Evolutionary conservation across 1,140 invertebrate species (phyloP).

Genomic region (Triops cancriformis): DNA sequence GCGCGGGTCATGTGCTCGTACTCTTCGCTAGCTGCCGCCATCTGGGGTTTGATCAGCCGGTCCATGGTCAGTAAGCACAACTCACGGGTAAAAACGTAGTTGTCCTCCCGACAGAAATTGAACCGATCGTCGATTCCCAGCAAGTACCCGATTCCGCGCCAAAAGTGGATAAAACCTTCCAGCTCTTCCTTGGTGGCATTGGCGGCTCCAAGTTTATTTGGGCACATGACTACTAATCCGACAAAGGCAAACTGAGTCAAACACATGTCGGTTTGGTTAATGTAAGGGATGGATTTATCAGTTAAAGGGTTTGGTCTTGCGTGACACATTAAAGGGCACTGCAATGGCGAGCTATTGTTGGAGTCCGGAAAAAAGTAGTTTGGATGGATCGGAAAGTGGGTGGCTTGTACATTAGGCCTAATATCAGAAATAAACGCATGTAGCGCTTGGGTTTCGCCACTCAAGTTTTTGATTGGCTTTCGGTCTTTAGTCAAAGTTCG

Average conservation of each 20-base stretch:
- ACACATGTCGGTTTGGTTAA: slow-evolving; percentile 69
- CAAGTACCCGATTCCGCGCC: slow-evolving; percentile 68
- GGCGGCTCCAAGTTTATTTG: slow-evolving; percentile 53
- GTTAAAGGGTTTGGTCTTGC: no score
- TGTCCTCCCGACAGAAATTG: slow-evolving; percentile 41
- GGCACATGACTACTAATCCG: slow-evolving; percentile 58
- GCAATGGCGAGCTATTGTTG: no score
- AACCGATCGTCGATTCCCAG: slow-evolving; percentile 71
- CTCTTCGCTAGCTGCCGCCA: slow-evolving; percentile 15
- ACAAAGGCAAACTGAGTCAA: slow-evolving; percentile 80
- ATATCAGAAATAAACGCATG: no score
- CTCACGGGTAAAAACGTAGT: slow-evolving; percentile 23
- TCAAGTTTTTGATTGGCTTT: no score
- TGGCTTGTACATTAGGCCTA: no score
- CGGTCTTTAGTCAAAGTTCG: no score
- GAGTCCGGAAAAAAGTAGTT: no score
- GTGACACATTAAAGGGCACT: no score
- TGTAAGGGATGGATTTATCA: slow-evolving; percentile 29
- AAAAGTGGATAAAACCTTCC: slow-evolving; percentile 73
- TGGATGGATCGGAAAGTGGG: no score
- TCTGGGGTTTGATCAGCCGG: slow-evolving; percentile 15
- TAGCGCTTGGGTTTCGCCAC: no score
- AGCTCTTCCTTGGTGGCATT: slow-evolving; percentile 48
- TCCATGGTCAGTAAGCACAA: slow-evolving; percentile 20
- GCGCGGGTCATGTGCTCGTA: slow-evolving; percentile 26